Evolutionary conservation across 2,797 vertebrate genomes (phyloP), one percentile per base, ranked within the genome.

Genomic region (Spinus olivaceus): DNA sequence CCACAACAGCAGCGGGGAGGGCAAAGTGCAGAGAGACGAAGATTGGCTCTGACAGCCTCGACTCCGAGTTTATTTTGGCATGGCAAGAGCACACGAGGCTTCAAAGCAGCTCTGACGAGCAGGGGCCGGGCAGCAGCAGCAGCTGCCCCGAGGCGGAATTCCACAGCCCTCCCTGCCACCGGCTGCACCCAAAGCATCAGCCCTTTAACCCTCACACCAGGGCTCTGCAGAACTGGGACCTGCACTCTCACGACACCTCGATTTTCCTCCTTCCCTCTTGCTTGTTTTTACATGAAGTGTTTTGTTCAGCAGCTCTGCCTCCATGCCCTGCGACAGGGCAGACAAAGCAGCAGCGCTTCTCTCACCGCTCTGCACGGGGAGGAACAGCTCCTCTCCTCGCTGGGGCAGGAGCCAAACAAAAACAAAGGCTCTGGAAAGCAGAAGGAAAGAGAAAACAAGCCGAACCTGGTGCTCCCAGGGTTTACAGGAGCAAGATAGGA

Each of bases 1-100:
- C 13, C 0, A 0, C 3, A 35, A 21, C 54, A 9, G 46, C 70
- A 2, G 46, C 2, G 0, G 30, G 42, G 30, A 89, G 66, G 53
- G 65, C 22, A 11, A 44, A 81, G 86, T 14, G 0, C 9, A 9
- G 39, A 4, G 56, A 47, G 89, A 94, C 1, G 59, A 51, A 85
- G 50, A 96, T 92, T 1, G 23, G 64, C 67, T 53, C 80, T 2
- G 89, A 93, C 95, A 94, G 89, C 63, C 71, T 19, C 7, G 2
- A 8, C 41, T 50, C 79, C 0, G 5, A 14, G 86, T 92, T 88
- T 76, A 56, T 90, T 96, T 92, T 82, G 91, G 83, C 89, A 72
- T 1, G 3, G 67, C 32, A 25, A 37, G 54, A 72, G 76, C 65
- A 2, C 78, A 67, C 1, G 2, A 74, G 65, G 91, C 46, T 87